Evolutionary conservation across 2,888 invertebrate species (phyloP).

Genomic region (Lordiphosa fenestrarum): DNA sequence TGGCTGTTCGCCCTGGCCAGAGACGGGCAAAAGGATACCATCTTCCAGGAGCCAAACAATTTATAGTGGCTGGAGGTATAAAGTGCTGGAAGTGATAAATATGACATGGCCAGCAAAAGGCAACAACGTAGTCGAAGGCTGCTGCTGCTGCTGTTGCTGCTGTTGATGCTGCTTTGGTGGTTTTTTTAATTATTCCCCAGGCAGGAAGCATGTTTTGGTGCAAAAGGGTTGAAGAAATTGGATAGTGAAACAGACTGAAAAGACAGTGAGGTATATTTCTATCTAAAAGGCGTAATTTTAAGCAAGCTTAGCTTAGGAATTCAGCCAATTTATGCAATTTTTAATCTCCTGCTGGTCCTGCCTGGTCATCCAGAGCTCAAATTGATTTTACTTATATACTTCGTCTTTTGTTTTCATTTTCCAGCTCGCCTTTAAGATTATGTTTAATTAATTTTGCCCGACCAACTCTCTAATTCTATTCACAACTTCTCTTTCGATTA

Average conservation of each 20-base stretch:
- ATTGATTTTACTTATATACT: no score
- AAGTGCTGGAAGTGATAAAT: slow-evolving; percentile 68
- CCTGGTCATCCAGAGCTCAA: no score
- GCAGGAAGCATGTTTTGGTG: slow-evolving; percentile 8
- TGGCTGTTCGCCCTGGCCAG: slow-evolving; percentile 46
- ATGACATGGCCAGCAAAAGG: slow-evolving; percentile 53
- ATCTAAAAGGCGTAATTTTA: no score
- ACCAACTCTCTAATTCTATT: neutral
- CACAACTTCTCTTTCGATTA: neutral
- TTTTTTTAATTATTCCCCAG: slow-evolving; percentile 17
- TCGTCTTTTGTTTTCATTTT: no score
- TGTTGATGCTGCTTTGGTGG: no score
- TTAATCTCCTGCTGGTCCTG: no score
- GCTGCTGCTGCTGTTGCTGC: neutral
- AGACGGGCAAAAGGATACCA: slow-evolving; percentile 34
- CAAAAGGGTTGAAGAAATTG: neutral
- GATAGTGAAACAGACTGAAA: no score
- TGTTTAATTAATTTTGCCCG: no score
- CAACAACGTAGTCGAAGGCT: slow-evolving; percentile 17
- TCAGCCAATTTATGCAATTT: no score
- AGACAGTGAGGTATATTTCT: no score
- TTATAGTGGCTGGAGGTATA: slow-evolving; percentile 59
- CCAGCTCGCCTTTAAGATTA: no score
- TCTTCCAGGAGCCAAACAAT: slow-evolving; percentile 48
- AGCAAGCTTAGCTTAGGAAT: no score